These are phyloP conservation scores for Drosophila formosana DNA, from an alignment of 2,888 invertebrate genomes.

Conservation along the genomic window DNA sequence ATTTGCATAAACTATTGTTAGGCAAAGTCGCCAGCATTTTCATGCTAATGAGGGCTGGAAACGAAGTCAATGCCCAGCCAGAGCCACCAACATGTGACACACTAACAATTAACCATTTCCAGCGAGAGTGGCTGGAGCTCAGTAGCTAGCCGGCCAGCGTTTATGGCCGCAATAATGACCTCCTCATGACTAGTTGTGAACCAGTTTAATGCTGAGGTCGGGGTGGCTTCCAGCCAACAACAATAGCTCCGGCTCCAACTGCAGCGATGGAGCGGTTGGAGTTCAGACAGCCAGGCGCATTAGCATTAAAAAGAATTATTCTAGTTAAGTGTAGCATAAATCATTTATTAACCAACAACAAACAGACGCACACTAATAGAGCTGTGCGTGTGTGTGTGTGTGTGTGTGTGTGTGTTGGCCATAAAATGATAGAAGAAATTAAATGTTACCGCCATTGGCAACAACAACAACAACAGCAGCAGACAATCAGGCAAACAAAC, in stretches of 20 bases:
- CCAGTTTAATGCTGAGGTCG: slow-evolving; percentile 54
- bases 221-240: slow-evolving; percentile 10
- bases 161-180: slow-evolving; percentile 40
- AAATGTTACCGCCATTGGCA: slow-evolving; percentile 45
- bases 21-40: slow-evolving; percentile 23
- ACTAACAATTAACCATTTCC: slow-evolving; percentile 36
- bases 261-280: not conserved
- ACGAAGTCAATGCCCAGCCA: not conserved
- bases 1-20: slow-evolving; percentile 48
- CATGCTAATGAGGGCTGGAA: slow-evolving; percentile 43
- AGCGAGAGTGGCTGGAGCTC: slow-evolving; percentile 46
- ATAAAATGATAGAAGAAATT: slow-evolving; percentile 53
- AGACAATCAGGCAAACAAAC: slow-evolving; percentile 13
- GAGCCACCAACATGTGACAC: slow-evolving; percentile 30
- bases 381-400: slow-evolving; percentile 36
- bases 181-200: slow-evolving; percentile 44
- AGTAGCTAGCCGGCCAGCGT: slow-evolving; percentile 38
- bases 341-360: slow-evolving; percentile 51
- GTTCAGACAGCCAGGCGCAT: slow-evolving; percentile 2
- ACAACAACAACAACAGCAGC: slow-evolving; percentile 25
- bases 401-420: slow-evolving; percentile 12
- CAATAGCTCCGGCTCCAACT: slow-evolving; percentile 20
- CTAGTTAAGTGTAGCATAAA: slow-evolving; percentile 71
- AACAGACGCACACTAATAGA: slow-evolving; percentile 32
- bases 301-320: slow-evolving; percentile 71